Evolutionary conservation across 2,797 vertebrate species (phyloP).

Genomic region (Eulemur coronatus): DNA sequence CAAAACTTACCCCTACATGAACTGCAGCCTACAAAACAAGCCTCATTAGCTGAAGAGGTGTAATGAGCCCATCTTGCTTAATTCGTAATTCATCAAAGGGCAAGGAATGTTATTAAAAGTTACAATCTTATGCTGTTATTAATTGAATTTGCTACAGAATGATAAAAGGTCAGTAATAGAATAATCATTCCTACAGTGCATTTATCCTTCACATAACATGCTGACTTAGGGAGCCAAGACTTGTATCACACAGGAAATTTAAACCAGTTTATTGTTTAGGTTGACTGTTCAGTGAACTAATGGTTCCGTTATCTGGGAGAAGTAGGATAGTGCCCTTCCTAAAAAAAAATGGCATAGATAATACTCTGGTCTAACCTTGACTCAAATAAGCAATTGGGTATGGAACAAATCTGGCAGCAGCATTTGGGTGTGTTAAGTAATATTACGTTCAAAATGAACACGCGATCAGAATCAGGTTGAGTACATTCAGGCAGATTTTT

Average conservation of each 20-base stretch:
- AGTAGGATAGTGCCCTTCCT: background rate
- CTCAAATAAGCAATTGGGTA: background rate
- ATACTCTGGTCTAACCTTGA: background rate
- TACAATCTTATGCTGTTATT: background rate
- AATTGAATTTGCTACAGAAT: background rate
- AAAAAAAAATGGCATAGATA: background rate
- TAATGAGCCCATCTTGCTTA: background rate
- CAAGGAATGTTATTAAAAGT: slow-evolving; percentile 47
- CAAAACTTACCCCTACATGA: background rate
- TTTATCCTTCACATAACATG: background rate
- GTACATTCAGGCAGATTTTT: background rate
- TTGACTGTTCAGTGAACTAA: background rate
- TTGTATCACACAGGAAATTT: background rate
- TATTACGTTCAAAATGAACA: background rate
- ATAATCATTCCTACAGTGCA: background rate
- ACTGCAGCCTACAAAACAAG: background rate
- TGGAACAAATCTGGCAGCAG: background rate
- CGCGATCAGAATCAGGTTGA: background rate
- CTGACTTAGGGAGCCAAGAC: background rate
- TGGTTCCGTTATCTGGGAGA: background rate
- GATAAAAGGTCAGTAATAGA: slow-evolving; percentile 8
- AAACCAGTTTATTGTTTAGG: background rate
- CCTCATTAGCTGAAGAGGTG: slow-evolving; percentile 21
- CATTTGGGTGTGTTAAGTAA: background rate
- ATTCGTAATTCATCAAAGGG: slow-evolving; percentile 34